Base-by-base conservation (phyloP, 2,888 invertebrate genomes). In the Clistopyga incitator region DNA sequence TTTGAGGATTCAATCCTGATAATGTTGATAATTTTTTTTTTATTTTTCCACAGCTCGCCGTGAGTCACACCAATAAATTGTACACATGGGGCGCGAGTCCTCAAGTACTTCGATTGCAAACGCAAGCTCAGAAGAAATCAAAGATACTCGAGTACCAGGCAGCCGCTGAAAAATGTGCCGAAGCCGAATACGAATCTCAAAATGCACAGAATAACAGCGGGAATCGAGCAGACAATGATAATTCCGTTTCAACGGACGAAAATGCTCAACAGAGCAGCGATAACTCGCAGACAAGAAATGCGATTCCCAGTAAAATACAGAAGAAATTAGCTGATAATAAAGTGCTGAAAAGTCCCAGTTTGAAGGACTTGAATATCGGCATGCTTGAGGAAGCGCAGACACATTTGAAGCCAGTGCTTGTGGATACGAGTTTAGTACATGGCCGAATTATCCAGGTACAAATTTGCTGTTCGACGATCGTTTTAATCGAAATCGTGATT, bases 1-100 rank as follows among this genome's bases (percentile, higher is more conserved):
- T 38, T 38, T 10, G 8, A 10, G 10, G 8, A 10, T 0, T 10
- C 10, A 8, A 10, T 38, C 6, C 10, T 38, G 10, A 38, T 38
- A 0, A 47, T 25, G 3, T 13, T 70, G 34, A 68, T 20, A 54
- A 50, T 78, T 8, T 18, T 3, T 18, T 64, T 20, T 42, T 29
- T 61, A 20, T 18, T 72, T 86, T 78, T 91, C 11, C 92, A 23
- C 87, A 97, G 97, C 94, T 97, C 90, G 96, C 95, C 50, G 94
- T 97, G 81, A 95, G 95, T 84, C 93, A 93, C 18, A 94, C 95
- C 77, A 96, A 96, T 90, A 94, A 95, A 87, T 94, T 97, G 70
- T 97, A 95, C 90, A 94, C 95, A 0, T 97, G 97, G 97, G 97
- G 97, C 2, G 95, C 96, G 59, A 97, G 96, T 90, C 97, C 97